Conservation (phyloP, 2,113 vertebrate genomes). For the Semicossyphus pulcher region DNA sequence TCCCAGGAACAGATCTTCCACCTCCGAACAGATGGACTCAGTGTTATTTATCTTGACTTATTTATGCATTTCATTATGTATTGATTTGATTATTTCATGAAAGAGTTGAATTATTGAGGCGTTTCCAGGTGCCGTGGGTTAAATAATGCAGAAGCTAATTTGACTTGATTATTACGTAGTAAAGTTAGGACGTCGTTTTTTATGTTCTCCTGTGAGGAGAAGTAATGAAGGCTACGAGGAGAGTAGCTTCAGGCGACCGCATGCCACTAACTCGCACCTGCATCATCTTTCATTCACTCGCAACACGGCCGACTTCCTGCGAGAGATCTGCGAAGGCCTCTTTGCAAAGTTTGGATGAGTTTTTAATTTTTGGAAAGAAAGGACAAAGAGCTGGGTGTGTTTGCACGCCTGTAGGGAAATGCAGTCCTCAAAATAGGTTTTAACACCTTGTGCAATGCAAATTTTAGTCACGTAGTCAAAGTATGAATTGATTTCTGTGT, state of each 20-base stretch:
- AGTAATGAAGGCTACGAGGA: slow-evolving; percentile 44
- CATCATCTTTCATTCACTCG: slow-evolving; percentile 19
- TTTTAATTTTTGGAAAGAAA: slow-evolving; percentile 55
- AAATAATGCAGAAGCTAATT: slow-evolving; percentile 97
- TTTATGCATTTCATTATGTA: slow-evolving; percentile 98
- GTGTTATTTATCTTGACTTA: slow-evolving; percentile 93
- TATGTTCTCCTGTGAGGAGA: slow-evolving; percentile 72
- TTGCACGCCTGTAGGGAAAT: slow-evolving; percentile 41
- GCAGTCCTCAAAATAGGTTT: slow-evolving; percentile 39
- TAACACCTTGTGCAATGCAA: slow-evolving; percentile 6
- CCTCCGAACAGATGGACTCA: slow-evolving; percentile 67
- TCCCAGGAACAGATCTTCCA: slow-evolving; percentile 44
- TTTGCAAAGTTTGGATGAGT: slow-evolving; percentile 25
- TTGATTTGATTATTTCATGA: slow-evolving; percentile 98
- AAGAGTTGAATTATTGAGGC: slow-evolving; percentile 96
- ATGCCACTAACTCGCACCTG: too few relatives aligned
- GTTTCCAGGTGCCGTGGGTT: slow-evolving; percentile 81
- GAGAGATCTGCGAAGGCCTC: slow-evolving; percentile 26
- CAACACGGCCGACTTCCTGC: slow-evolving; percentile 12
- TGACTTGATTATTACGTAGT: slow-evolving; percentile 92
- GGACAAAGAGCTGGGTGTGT: neutral
- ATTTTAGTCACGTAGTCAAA: slow-evolving; percentile 18
- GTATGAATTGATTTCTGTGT: slow-evolving; percentile 37
- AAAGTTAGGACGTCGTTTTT: slow-evolving; percentile 84
- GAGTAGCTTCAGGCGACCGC: slow-evolving; percentile 43